Percentiles rank a stretch among this genome's conserved stretches.
Evolutionary conservation across 2,888 invertebrate genomes (phyloP).

Genomic region (Pterobdella sp.): DNA sequence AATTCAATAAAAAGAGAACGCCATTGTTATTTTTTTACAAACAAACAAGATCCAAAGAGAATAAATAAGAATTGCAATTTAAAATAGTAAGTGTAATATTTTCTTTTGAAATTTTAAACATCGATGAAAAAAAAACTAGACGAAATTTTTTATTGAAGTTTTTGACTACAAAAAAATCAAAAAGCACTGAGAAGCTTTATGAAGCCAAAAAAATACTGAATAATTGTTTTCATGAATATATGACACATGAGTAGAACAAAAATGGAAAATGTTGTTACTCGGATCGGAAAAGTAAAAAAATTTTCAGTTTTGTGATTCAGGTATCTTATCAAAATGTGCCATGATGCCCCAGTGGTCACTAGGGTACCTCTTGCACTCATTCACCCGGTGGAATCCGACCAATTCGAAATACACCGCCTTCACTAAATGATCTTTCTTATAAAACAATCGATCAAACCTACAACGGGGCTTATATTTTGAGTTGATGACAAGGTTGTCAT

Average conservation of each 20-base stretch:
- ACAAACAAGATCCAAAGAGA: not conserved
- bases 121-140: too few relatives aligned
- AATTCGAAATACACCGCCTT: constrained; percentile 55
- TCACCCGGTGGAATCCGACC: constrained; percentile 54
- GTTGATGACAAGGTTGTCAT: constrained; percentile 54
- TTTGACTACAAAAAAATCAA: too few relatives aligned
- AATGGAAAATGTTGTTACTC: too few relatives aligned
- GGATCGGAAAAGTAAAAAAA: too few relatives aligned
- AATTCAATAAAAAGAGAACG: not conserved
- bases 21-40: constrained; percentile 1
- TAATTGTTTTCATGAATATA: too few relatives aligned
- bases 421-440: constrained; percentile 41
- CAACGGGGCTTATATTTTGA: constrained; percentile 50
- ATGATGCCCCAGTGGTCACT: constrained; percentile 58
- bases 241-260: too few relatives aligned
- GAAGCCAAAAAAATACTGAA: too few relatives aligned
- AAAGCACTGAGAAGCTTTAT: too few relatives aligned
- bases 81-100: too few relatives aligned
- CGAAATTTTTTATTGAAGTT: too few relatives aligned
- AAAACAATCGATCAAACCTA: constrained; percentile 57
- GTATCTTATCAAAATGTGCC: constrained; percentile 44
- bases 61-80: not conserved
- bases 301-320: too few relatives aligned
- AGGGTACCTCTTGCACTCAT: constrained; percentile 54
- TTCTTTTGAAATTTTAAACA: too few relatives aligned